These are phyloP conservation scores for Coregonus clupeaformis DNA, from an alignment of 2,113 vertebrate species.

Conservation along the genomic window DNA sequence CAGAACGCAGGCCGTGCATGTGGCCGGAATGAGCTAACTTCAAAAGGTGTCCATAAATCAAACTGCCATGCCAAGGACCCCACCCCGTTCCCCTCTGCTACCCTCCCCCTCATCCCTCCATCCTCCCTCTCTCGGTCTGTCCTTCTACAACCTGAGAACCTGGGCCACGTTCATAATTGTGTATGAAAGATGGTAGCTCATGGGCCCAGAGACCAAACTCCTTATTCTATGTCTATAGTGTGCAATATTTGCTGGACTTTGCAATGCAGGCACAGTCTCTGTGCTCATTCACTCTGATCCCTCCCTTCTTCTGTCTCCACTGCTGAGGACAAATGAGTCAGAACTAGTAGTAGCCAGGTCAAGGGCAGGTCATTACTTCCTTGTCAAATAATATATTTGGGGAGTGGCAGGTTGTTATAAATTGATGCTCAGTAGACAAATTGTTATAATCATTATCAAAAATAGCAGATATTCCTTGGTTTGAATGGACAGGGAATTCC, in stretches of 20 bases:
- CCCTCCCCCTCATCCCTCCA: not conserved
- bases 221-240: not conserved
- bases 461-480: constrained; percentile 12
- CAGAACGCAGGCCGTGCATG: constrained; percentile 40
- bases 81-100: not conserved
- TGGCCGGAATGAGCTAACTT: constrained; percentile 68
- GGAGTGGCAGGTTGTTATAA: not conserved
- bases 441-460: not conserved
- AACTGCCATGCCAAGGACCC: constrained; percentile 50
- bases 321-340: not conserved
- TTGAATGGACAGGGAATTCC: constrained; percentile 21
- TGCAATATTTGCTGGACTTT: not conserved
- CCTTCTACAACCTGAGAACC: not conserved
- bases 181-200: not conserved
- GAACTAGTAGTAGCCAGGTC: constrained; percentile 9
- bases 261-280: constrained; percentile 5
- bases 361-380: constrained; percentile 20
- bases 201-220: not conserved
- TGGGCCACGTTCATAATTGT: not conserved
- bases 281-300: not conserved
- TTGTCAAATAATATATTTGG: constrained; percentile 10
- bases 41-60: constrained; percentile 75
- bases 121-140: not conserved
- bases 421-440: too few species aligned
- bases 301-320: constrained; percentile 5